phyloP scores from a whole-genome alignment of 2,888 invertebrate genomes.

The Phortica okadai region DNA sequence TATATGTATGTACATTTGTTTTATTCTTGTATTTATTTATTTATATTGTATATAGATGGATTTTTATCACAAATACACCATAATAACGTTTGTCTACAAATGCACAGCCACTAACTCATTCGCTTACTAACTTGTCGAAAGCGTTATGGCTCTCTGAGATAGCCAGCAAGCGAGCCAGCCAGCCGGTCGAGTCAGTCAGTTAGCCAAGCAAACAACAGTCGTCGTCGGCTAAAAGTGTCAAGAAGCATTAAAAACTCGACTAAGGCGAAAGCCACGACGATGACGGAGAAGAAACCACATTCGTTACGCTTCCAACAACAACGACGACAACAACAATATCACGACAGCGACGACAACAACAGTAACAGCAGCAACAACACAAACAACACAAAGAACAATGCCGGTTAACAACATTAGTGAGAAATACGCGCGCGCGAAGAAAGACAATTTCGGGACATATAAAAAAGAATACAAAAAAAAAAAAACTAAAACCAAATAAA shows the following conservation, averaged over 20 bases:
- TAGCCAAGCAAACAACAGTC: neutral
- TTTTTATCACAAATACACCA: conserved; percentile 8
- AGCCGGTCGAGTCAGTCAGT: neutral
- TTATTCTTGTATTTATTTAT: conserved; percentile 45
- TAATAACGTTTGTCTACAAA: neutral
- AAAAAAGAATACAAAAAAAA: neutral
- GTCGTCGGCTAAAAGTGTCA: conserved; percentile 17
- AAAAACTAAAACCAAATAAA: neutral
- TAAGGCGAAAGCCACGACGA: conserved; percentile 14
- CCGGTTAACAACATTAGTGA: neutral
- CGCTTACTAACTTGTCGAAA: neutral
- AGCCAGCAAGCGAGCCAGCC: neutral
- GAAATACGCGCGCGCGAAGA: neutral
- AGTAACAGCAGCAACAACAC: conserved; percentile 41
- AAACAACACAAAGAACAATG: conserved; percentile 48
- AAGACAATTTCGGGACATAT: neutral
- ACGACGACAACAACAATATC: conserved; percentile 39
- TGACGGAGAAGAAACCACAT: conserved; percentile 15
- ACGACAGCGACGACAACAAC: conserved; percentile 52
- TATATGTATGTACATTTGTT: conserved; percentile 37
- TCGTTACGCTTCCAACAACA: conserved; percentile 18
- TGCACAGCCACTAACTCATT: neutral
- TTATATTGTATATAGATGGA: neutral
- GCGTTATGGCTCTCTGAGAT: neutral
- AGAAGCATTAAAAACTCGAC: conserved; percentile 14